Evolutionary conservation across 2,797 vertebrate species (phyloP).

Genomic region (Dermochelys coriacea): DNA sequence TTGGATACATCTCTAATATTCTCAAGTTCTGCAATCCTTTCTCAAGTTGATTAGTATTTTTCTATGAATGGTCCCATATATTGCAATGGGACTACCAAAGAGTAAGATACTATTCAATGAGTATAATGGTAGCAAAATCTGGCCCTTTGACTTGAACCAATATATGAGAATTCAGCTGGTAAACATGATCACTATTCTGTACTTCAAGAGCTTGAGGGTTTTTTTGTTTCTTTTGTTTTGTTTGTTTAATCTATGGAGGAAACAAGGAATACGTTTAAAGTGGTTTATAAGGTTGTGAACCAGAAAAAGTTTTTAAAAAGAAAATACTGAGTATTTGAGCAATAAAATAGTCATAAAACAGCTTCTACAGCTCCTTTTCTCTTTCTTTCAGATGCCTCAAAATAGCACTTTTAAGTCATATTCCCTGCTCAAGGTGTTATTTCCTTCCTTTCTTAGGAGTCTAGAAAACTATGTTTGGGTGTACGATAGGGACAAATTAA

Average conservation of each 20-base stretch:
- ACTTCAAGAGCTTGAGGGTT: not conserved
- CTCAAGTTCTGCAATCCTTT: not conserved
- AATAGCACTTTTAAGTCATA: not conserved
- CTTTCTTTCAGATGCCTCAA: not conserved
- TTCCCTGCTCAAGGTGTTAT: accelerated
- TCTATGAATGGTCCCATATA: not conserved
- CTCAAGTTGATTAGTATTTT: not conserved
- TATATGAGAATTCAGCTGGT: not conserved
- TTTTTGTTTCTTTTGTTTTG: not conserved
- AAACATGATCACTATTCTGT: not conserved
- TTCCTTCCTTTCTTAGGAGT: not conserved
- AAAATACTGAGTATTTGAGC: not conserved
- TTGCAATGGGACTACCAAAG: not conserved
- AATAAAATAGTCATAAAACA: not conserved
- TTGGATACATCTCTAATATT: not conserved
- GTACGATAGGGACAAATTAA: not conserved
- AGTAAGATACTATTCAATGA: not conserved
- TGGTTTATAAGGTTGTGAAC: not conserved
- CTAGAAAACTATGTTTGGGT: not conserved
- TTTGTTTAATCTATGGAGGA: not conserved
- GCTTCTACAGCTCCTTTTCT: not conserved
- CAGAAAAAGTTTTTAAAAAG: not conserved
- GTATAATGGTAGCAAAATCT: not conserved
- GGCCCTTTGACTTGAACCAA: not conserved
- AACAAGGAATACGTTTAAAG: not conserved